These are phyloP conservation scores for Sclerodermus sp. DNA, from an alignment of 2,888 invertebrate genomes.

Conservation along the genomic window DNA sequence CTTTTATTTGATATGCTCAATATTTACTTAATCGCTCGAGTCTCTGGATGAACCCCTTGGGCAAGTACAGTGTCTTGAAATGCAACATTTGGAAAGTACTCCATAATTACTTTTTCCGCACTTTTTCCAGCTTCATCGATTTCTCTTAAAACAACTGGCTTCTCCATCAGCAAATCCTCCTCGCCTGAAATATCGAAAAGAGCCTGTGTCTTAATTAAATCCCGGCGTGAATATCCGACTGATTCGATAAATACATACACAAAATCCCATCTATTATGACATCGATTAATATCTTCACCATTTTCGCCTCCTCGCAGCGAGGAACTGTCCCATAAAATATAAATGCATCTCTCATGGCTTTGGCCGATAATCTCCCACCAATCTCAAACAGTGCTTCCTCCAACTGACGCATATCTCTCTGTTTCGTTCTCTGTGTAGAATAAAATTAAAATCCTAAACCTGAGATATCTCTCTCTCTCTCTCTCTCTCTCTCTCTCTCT, in stretches of 20 bases:
- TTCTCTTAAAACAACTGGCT: slow-evolving; percentile 48
- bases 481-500: background rate
- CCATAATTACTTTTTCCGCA: slow-evolving; percentile 54
- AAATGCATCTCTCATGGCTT: slow-evolving; percentile 37
- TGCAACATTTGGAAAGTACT: slow-evolving; percentile 60
- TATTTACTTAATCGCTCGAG: slow-evolving; percentile 27
- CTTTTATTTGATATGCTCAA: background rate
- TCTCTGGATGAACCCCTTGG: slow-evolving; percentile 46
- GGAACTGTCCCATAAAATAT: slow-evolving; percentile 36
- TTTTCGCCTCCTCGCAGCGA: slow-evolving; percentile 20
- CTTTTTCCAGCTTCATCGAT: slow-evolving; percentile 53
- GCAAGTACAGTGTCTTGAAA: slow-evolving; percentile 60
- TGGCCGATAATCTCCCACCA: slow-evolving; percentile 30
- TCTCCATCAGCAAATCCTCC: slow-evolving; percentile 46
- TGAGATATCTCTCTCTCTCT: too few relatives aligned
- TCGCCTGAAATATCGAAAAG: slow-evolving; percentile 25
- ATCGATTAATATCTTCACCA: slow-evolving; percentile 35
- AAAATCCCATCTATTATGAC: slow-evolving; percentile 31
- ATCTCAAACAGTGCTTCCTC: slow-evolving; percentile 26
- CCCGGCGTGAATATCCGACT: too few relatives aligned
- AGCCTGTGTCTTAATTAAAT: background rate
- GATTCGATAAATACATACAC: slow-evolving; percentile 22
- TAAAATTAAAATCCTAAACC: background rate
- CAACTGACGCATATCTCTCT: slow-evolving; percentile 26
- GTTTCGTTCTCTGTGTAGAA: slow-evolving; percentile 26